Evolutionary conservation across 2,113 vertebrate genomes (phyloP), one percentile per base, ranked within the genome.

Genomic region (Cyanistes caeruleus): DNA sequence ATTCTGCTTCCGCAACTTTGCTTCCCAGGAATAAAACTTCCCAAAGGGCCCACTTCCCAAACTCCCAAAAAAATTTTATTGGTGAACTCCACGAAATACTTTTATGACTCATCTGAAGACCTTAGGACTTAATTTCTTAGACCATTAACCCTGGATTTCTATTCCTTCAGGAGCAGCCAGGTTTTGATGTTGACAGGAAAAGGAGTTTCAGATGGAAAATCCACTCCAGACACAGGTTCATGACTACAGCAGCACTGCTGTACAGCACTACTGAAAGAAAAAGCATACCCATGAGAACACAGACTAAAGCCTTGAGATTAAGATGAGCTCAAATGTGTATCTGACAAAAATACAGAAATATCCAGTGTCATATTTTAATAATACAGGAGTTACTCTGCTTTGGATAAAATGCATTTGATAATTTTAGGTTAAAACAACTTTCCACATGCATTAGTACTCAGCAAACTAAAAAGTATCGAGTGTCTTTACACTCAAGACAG

Each of bases 331-430:
- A 56, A 75, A 75, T 21, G 37, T 89, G 48, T 90, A 93, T 94
- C 90, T 94, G 92, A 92, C 85, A 94, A 75, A 93, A 93, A 80
- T 23, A 87, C 69, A 89, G 70, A 80, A 91, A 84, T 83, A 91
- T 80, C 35, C 95, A 93, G 43, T 88, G 87, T 51, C 63, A 41
- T 37, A 30, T 21, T 83, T 64, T 83, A 94, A 5, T 76, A 89
- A 77, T 67, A 90, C 75, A 80, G 81, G 91, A 85, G 35, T 51
- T 72, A 53, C 49, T 90, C 86, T 31, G n/a, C 74, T 96, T 92
- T 74, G 28, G 44, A 81, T 94, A 95, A 96, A 94, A 90, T 7
- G 6, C 27, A 84, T 72, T 84, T 65, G 41, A 63, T 74, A 80
- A 90, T 78, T 92, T 86, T 85, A 79, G 19, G 10, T 87, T 90